Evolutionary conservation across 2,888 invertebrate species (phyloP).

Genomic region (Cephus pygmeus): DNA sequence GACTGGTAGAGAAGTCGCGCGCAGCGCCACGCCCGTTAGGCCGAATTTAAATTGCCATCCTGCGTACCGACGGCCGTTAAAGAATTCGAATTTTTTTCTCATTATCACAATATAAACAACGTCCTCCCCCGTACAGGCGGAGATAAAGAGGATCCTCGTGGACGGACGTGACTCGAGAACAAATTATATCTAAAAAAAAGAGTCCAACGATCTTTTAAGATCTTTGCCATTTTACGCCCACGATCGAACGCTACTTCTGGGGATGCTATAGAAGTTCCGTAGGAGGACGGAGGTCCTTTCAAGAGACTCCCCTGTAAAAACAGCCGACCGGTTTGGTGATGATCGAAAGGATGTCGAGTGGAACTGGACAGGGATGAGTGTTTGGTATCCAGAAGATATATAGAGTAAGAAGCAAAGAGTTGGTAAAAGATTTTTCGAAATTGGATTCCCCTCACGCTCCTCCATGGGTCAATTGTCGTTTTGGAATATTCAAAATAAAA

Average conservation of each 20-base stretch:
- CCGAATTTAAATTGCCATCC: slow-evolving; percentile 32
- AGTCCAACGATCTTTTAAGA: neutral
- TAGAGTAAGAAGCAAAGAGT: neutral
- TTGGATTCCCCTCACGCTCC: too few species aligned
- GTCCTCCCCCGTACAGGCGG: neutral
- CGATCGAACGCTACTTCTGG: neutral
- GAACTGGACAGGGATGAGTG: neutral
- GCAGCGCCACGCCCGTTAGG: slow-evolving; percentile 32
- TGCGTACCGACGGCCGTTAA: neutral
- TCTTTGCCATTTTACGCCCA: neutral
- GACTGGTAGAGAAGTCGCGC: slow-evolving; percentile 20
- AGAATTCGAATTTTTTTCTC: neutral
- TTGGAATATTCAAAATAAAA: neutral
- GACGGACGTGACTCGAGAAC: neutral
- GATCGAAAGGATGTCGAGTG: neutral
- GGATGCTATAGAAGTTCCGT: neutral
- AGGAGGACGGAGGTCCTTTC: neutral
- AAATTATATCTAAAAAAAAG: neutral
- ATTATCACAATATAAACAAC: neutral
- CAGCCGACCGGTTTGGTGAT: neutral
- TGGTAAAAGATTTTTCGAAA: neutral
- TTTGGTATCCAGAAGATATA: neutral
- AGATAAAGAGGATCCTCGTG: neutral
- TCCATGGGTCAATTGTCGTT: neutral
- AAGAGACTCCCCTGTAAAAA: neutral